Conservation (phyloP, 2,888 invertebrate species). For the Oligia latruncula region DNA sequence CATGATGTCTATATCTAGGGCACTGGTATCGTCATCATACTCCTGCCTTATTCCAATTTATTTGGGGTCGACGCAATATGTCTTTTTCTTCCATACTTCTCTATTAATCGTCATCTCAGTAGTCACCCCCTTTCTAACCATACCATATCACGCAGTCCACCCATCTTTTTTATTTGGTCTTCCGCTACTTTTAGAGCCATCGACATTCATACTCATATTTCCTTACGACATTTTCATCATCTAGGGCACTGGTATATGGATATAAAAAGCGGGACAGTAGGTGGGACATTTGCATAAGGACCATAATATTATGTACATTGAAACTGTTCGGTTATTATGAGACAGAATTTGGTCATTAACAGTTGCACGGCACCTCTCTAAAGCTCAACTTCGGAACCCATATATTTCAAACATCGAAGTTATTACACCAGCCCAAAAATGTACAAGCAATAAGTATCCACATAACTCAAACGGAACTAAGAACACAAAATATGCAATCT, state of each 20-base stretch:
- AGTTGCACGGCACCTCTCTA: not conserved
- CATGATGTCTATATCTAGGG: not conserved
- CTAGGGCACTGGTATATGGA: not conserved
- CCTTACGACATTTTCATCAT: not conserved
- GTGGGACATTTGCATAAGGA: not conserved
- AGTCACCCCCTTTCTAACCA: not conserved
- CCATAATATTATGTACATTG: not conserved
- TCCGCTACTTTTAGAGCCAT: not conserved
- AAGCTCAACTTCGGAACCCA: not conserved
- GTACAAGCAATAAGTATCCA: not conserved
- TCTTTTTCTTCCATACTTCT: no score
- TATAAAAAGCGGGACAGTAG: not conserved
- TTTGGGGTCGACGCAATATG: not conserved
- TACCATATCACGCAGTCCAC: not conserved
- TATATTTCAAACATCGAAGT: not conserved
- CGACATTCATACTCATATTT: not conserved
- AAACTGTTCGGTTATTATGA: not conserved
- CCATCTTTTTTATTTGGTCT: no score
- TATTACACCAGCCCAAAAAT: slow-evolving; percentile 8
- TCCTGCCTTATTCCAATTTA: not conserved
- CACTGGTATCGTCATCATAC: not conserved
- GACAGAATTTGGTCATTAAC: not conserved
- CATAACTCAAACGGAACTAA: slow-evolving; percentile 5
- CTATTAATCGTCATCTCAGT: no score
- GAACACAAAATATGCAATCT: slow-evolving; percentile 40